These are phyloP conservation scores for Hydrotaea diabolus DNA, from an alignment of 2,888 invertebrate genomes.

Conservation along the genomic window DNA sequence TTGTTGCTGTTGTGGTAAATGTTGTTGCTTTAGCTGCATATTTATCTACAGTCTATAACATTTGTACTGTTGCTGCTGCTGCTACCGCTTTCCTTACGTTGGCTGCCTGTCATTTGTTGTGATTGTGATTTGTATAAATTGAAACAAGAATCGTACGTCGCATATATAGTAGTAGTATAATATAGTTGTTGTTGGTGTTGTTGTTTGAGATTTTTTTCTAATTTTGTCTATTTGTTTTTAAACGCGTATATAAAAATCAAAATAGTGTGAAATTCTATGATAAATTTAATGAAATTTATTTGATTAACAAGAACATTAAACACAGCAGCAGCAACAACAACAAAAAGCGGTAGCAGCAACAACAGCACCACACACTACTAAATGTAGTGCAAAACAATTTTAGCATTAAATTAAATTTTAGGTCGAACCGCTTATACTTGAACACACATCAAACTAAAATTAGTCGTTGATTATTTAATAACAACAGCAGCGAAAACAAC, in stretches of 20 bases:
- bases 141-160: slow-evolving; percentile 52
- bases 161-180: too few species aligned
- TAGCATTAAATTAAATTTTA: slow-evolving; percentile 60
- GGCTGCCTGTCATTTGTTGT: background rate
- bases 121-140: slow-evolving; percentile 40
- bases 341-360: background rate
- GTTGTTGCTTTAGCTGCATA: slow-evolving; percentile 14
- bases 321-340: background rate
- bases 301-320: slow-evolving; percentile 65
- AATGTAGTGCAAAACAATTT: slow-evolving; percentile 47
- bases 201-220: background rate
- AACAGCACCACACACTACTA: slow-evolving; percentile 14
- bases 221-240: background rate
- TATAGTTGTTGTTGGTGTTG: slow-evolving; percentile 28
- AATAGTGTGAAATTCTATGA: slow-evolving; percentile 67
- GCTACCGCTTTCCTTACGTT: background rate
- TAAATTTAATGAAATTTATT: slow-evolving; percentile 68
- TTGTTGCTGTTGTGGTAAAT: slow-evolving; percentile 4
- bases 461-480: slow-evolving; percentile 8
- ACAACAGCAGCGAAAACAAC: background rate
- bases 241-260: slow-evolving; percentile 33
- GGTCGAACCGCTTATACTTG: slow-evolving; percentile 31
- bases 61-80: slow-evolving; percentile 30
- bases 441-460: slow-evolving; percentile 18
- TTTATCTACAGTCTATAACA: slow-evolving; percentile 31